A percentile compares a stretch with the other conserved stretches of the same genome.
Evolutionary conservation across 2,888 invertebrate genomes (phyloP).

Genomic region (Zeuzera pyrina): DNA sequence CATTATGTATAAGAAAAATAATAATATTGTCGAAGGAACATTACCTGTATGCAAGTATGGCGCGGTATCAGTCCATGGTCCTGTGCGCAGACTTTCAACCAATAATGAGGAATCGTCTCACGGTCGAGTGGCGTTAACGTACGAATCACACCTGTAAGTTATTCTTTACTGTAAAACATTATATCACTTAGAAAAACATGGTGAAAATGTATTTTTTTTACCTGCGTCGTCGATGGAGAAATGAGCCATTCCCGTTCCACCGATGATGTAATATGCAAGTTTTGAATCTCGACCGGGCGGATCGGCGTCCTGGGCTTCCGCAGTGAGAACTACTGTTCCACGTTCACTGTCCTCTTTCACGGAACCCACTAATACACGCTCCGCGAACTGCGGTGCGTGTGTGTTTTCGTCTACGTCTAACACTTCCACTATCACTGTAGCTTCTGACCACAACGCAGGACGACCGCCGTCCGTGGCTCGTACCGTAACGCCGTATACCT

Average conservation of each 20-base stretch:
- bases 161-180: neutral
- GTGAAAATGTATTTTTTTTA: conserved; percentile 45
- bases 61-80: conserved; percentile 92
- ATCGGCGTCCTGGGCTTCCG: conserved; percentile 87
- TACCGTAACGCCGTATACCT: conserved; percentile 88
- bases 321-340: conserved; percentile 83
- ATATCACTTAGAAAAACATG: neutral
- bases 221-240: conserved; percentile 94
- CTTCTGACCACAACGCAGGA: conserved; percentile 84
- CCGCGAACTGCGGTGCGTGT: conserved; percentile 86
- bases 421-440: conserved; percentile 87
- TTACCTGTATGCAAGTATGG: conserved; percentile 87
- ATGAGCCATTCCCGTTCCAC: conserved; percentile 91
- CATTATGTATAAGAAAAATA: no score
- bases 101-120: conserved; percentile 89
- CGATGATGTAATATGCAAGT: conserved; percentile 88
- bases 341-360: conserved; percentile 87
- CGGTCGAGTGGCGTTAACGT: conserved; percentile 90
- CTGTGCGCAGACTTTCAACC: conserved; percentile 95
- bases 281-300: conserved; percentile 85
- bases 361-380: conserved; percentile 81
- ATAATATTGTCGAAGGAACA: no score
- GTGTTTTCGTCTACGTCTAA: conserved; percentile 96
- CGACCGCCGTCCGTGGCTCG: conserved; percentile 89
- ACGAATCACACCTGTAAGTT: conserved; percentile 81